phyloP scores from a whole-genome alignment of 2,113 vertebrate genomes.

The Corydoras sp. region DNA sequence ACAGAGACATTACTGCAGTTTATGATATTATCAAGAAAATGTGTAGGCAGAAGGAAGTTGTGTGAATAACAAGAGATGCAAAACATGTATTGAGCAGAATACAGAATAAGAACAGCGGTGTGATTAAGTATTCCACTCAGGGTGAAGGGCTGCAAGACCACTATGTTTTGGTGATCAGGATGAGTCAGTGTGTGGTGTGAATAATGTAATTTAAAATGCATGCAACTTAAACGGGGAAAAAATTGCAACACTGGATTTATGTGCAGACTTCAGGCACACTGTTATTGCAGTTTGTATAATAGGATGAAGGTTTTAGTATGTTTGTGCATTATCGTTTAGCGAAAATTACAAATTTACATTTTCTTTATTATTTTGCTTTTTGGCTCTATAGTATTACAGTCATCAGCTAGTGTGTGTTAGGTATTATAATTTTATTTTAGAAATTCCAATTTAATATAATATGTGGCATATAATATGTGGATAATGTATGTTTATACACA shows the following conservation, averaged over 20 bases:
- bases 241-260: background rate
- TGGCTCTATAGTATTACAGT: no score
- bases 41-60: background rate
- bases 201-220: constrained; percentile 12
- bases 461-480: no score
- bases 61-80: background rate
- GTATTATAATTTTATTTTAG: no score
- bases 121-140: constrained; percentile 34
- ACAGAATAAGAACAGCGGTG: constrained; percentile 10
- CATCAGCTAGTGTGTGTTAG: no score
- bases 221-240: background rate
- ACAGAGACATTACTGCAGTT: background rate
- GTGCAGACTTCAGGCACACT: no score
- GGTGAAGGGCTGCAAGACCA: constrained; percentile 19
- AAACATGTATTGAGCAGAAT: constrained; percentile 15
- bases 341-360: no score
- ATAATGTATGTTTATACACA: no score
- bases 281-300: no score
- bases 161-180: constrained; percentile 34
- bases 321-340: no score
- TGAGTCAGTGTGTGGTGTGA: constrained; percentile 17
- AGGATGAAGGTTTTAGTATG: no score
- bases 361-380: no score
- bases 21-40: constrained; percentile 20
- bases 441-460: no score